Evolutionary conservation across 35 echinoderm and acorn worm genomes (phyloP), one percentile per base, ranked within the genome.

Genomic region (Nesometra sesokonis): DNA sequence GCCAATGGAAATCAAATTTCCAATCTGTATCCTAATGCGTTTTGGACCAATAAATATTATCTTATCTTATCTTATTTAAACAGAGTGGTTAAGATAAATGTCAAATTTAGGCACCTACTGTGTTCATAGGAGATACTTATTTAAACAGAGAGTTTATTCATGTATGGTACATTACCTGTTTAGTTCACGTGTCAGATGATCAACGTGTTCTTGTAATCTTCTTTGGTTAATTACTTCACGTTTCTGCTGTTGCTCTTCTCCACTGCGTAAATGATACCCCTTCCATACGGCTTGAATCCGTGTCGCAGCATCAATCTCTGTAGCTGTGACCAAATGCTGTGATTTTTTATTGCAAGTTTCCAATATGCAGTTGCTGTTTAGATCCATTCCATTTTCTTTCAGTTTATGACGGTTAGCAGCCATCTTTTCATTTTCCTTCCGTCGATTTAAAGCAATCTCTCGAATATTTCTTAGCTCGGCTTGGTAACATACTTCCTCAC

Each of bases 261-360:
- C 76, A 29, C 91, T 47, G 34, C 96, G 40, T 35, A 85, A 80
- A 11, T 83, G 87, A 36, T 94, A 86, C 8, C 96, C 96, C 32
- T 87, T 84, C 96, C 96, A 99, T n/a, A 46, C 76, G 31, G 96
- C 87, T 83, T 99, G 96, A 47, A 99, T 99, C 43, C 46, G 89
- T 27, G 85, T 86, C 30, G 96, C 96, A 32, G 92, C 89, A 0
- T 82, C 33, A 0, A 37, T 84, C 34, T 90, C 52, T 67, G 8
- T 27, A 2, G 52, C 0, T 67, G 8, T 67, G 9, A 9, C 52
- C 2, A 19, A 43, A 17, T 67, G 52, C 9, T 27, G 52, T 67
- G 11, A 67, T 67, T 19, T 67, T 67, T 67, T 13, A 1, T 67
- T 67, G 23, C 23, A 1, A 1, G 21, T 67, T 27, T 17, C 2